Percentiles rank a stretch among this genome's conserved stretches.
Evolutionary conservation across 2,113 vertebrate genomes (phyloP).

Genomic region (Willisornis vidua): DNA sequence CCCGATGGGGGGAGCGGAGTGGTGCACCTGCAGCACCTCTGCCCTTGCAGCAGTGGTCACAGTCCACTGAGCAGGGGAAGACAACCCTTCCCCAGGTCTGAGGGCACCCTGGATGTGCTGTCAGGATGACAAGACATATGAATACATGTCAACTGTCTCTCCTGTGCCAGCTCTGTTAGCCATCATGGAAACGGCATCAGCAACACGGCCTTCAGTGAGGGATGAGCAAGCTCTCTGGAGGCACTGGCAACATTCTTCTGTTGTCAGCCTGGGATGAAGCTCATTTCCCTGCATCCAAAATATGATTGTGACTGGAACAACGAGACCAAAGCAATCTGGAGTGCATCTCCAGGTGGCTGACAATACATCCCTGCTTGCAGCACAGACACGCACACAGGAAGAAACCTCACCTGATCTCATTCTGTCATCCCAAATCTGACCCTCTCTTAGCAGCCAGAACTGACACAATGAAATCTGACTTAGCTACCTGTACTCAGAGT

Average conservation of each 20-base stretch:
- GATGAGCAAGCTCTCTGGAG: not conserved
- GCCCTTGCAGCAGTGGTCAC: not conserved
- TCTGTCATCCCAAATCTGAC: constrained; percentile 49
- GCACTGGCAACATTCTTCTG: accelerated
- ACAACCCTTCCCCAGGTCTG: not conserved
- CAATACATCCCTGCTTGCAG: not conserved
- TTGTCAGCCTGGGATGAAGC: not conserved
- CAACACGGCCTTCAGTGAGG: not conserved
- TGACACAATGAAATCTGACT: constrained; percentile 38
- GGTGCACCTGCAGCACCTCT: not conserved
- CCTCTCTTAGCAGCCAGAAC: not conserved
- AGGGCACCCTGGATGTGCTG: accelerated
- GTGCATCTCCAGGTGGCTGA: not conserved
- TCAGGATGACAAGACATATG: accelerated
- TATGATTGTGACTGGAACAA: not conserved
- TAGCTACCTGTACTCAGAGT: not conserved
- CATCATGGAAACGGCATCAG: not conserved
- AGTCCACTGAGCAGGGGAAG: accelerated
- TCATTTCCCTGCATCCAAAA: not conserved
- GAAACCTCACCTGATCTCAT: constrained; percentile 12
- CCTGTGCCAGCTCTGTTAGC: not conserved
- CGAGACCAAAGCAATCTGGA: not conserved
- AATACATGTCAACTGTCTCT: accelerated
- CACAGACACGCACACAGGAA: not conserved
- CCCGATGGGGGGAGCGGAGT: not conserved